Evolutionary conservation across 2,888 invertebrate species (phyloP).

Genomic region (Epinotia bilunana): DNA sequence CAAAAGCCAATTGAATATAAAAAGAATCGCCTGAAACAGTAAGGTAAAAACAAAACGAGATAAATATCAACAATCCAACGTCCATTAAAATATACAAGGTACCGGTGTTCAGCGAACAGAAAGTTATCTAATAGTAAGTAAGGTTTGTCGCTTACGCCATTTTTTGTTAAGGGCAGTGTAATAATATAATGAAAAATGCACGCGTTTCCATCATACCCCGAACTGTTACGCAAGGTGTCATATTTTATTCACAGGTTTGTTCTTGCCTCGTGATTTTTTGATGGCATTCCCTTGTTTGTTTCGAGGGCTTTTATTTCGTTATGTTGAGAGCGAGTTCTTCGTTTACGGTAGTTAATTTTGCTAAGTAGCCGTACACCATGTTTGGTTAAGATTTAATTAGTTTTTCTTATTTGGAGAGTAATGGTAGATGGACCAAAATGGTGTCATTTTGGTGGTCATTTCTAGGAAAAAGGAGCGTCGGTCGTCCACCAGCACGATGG

Average conservation of each 20-base stretch:
- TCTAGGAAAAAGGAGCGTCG: too few species aligned
- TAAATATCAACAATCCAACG: not conserved
- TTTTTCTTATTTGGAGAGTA: too few species aligned
- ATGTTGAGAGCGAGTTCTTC: not conserved
- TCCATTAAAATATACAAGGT: not conserved
- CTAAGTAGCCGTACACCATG: not conserved
- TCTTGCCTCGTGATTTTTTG: constrained; percentile 37
- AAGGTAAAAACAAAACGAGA: constrained; percentile 2
- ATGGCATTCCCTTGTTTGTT: constrained; percentile 35
- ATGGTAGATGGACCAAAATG: too few species aligned
- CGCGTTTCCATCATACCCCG: constrained; percentile 13
- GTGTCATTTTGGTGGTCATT: too few species aligned
- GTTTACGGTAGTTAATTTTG: not conserved
- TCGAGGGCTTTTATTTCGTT: constrained; percentile 29
- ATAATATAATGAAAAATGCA: constrained; percentile 42
- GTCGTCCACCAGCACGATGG: too few species aligned
- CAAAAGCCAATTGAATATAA: not conserved
- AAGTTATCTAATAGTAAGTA: not conserved
- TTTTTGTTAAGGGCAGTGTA: constrained; percentile 1
- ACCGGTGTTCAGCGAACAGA: not conserved
- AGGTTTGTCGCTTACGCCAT: not conserved
- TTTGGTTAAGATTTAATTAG: not conserved
- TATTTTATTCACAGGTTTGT: constrained; percentile 36
- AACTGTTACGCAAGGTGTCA: constrained; percentile 23
- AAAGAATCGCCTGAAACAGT: not conserved